Conservation (phyloP, 2,113 vertebrate genomes). For the Grus americana region DNA sequence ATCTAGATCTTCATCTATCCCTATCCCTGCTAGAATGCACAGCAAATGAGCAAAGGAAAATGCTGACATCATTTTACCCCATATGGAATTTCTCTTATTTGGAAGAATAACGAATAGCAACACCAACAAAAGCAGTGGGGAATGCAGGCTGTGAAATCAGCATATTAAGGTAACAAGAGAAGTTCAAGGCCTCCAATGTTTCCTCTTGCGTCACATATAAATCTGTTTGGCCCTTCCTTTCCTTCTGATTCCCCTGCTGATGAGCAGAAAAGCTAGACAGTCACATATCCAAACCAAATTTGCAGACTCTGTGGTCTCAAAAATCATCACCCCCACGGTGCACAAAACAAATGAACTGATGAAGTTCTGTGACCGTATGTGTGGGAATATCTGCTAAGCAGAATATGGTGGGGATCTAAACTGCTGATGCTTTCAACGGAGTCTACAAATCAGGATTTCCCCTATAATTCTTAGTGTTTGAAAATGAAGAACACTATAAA, state of each 20-base stretch:
- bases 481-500: neutral
- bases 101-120: neutral
- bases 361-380: neutral
- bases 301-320: neutral
- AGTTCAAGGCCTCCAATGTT: neutral
- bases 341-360: neutral
- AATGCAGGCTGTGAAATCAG: neutral
- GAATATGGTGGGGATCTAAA: neutral
- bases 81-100: neutral
- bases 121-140: neutral
- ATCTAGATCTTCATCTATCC: neutral
- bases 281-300: neutral
- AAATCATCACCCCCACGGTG: neutral
- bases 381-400: neutral
- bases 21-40: neutral
- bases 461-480: neutral
- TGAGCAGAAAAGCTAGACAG: neutral
- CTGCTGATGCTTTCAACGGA: neutral
- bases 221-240: neutral
- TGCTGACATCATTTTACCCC: constrained; percentile 11
- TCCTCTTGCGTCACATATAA: neutral
- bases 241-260: neutral
- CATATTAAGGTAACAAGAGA: neutral
- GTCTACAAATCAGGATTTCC: neutral
- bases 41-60: constrained; percentile 9